Conservation (phyloP, 2,888 invertebrate species). For the Corbicula japonica region DNA sequence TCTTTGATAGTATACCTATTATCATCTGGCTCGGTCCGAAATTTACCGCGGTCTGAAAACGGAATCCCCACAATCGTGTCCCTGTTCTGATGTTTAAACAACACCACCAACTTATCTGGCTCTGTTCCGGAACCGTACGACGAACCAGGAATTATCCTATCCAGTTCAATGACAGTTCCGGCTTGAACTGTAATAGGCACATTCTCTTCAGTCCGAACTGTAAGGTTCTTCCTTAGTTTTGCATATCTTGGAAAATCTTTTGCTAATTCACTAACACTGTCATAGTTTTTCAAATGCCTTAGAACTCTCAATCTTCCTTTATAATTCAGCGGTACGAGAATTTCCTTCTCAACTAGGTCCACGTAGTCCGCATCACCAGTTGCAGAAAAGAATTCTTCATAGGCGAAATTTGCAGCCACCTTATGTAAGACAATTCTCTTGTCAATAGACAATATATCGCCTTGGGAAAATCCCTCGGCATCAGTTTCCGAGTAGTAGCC, state of each 20-base stretch:
- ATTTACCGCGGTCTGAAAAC: background rate
- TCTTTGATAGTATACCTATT: conserved; percentile 37
- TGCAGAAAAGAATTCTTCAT: background rate
- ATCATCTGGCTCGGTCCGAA: conserved; percentile 28
- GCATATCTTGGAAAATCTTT: conserved; percentile 42
- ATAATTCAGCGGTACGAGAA: conserved; percentile 52
- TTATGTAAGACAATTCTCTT: conserved; percentile 37
- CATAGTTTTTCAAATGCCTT: conserved; percentile 19
- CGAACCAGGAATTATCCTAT: conserved; percentile 30
- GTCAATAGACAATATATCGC: conserved; percentile 52
- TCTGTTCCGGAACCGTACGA: background rate
- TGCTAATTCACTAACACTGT: conserved; percentile 27
- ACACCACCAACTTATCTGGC: conserved; percentile 24
- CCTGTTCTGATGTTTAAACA: background rate
- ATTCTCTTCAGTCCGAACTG: conserved; percentile 9
- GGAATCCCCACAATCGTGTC: conserved; percentile 10
- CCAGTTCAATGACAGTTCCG: conserved; percentile 35
- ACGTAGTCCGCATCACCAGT: conserved; percentile 5
- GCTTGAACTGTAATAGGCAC: background rate
- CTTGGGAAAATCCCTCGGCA: conserved; percentile 51
- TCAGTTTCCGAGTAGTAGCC: conserved; percentile 45
- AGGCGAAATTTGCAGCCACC: conserved; percentile 51
- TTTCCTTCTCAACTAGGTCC: conserved; percentile 29
- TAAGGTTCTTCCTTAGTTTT: conserved; percentile 10
- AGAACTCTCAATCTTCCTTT: conserved; percentile 38